Evolutionary conservation across 2,797 vertebrate genomes (phyloP), one percentile per base, ranked within the genome.

Genomic region (Hozukius guyotensis): DNA sequence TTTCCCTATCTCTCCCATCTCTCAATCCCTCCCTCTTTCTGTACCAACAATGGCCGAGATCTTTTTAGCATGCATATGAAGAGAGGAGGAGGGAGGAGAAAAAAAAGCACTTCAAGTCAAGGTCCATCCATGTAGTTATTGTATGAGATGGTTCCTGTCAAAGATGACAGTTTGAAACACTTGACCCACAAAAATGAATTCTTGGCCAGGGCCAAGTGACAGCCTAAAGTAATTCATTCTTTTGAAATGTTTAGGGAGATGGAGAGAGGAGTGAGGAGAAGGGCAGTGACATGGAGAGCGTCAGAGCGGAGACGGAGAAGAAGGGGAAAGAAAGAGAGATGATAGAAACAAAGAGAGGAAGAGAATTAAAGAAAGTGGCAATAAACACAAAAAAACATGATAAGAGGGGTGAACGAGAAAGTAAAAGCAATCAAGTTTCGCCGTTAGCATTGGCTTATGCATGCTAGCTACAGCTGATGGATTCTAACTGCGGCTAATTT

Each of bases 181-280:
- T 95, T 96, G 95, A 95, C 94, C 94, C 95, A 93, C 93, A 94
- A 94, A 95, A 95, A 95, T 94, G 91, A 95, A 95, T 95, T 95
- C 93, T 93, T 92, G 94, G 94, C 93, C 90, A 88, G 93, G 92
- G 93, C 93, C 93, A 89, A 92, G 90, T 92, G 93, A 94, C 95
- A 94, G 93, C 91, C 88, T 53, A 82, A 91, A 95, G 94, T 94
- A 94, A 95, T 95, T 95, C 93, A 94, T 93, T 95, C 94, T 94
- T 92, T 89, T 93, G 93, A 95, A 93, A 94, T 86, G 88, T 89
- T 90, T 91, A 87, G 83, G 90, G 87, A 92, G 88, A 87, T 84
- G 82, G 84, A 92, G 87, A 92, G 90, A 89, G 90, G 81, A 90
- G 87, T 68, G 85, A 87, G 76, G 87, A 90, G 89, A 72, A 79